Conservation (phyloP, 2,888 invertebrate genomes). For the Heliconius charithonia region DNA sequence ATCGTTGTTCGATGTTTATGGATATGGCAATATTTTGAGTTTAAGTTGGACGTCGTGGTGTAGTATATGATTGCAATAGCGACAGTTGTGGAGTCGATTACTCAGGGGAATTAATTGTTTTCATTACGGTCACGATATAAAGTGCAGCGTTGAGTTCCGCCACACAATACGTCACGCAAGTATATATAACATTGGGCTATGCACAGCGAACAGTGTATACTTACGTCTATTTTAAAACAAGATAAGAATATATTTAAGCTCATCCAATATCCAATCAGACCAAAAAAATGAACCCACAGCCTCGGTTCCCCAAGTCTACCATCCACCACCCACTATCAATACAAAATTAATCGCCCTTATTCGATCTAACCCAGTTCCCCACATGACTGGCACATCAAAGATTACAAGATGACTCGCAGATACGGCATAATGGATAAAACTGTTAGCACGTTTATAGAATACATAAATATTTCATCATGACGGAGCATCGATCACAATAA, state of each 20-base stretch:
- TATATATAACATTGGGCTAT: too few relatives aligned
- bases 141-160: too few relatives aligned
- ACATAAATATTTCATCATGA: constrained; percentile 50
- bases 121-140: too few relatives aligned
- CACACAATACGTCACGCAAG: too few relatives aligned
- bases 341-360: constrained; percentile 21
- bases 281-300: background rate
- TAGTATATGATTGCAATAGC: background rate
- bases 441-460: constrained; percentile 49
- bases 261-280: too few relatives aligned
- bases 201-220: too few relatives aligned
- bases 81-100: background rate
- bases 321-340: background rate
- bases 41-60: background rate
- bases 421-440: constrained; percentile 48
- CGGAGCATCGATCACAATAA: constrained; percentile 51
- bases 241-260: too few relatives aligned
- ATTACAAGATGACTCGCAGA: constrained; percentile 21
- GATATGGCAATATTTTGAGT: background rate
- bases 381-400: constrained; percentile 20
- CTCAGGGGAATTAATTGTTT: fast-evolving
- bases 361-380: constrained; percentile 12
- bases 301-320: background rate
- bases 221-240: too few relatives aligned
- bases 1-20: constrained; percentile 54